Percentiles rank a stretch among this genome's conserved stretches.
phyloP scores from a whole-genome alignment of 2,113 vertebrate genomes.

The Melanerpes aurifrons region DNA sequence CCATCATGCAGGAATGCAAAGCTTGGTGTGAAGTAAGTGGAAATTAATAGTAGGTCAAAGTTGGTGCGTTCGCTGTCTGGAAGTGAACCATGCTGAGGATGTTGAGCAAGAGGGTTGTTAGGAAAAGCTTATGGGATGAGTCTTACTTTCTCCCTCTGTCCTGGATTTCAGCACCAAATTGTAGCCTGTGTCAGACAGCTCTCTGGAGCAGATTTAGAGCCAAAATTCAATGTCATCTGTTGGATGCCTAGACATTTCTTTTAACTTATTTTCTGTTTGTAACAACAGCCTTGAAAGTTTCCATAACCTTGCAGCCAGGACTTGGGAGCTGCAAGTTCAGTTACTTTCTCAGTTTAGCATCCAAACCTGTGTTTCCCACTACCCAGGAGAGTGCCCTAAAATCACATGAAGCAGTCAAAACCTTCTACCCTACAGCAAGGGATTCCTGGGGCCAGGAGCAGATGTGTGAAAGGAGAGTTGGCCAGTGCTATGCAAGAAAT shows the following conservation, averaged over 20 bases:
- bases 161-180: not conserved
- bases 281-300: not conserved
- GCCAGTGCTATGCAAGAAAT: not conserved
- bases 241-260: not conserved
- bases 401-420: not conserved
- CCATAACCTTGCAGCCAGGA: not conserved
- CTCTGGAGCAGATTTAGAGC: not conserved
- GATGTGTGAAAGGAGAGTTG: accelerated
- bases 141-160: not conserved
- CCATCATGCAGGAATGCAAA: not conserved
- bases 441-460: not conserved
- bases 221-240: not conserved
- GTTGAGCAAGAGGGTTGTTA: not conserved
- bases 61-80: not conserved
- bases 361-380: not conserved
- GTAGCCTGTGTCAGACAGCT: not conserved
- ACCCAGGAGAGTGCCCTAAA: not conserved
- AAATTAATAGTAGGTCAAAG: not conserved
- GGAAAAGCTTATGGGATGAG: not conserved
- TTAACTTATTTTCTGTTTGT: not conserved
- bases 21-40: not conserved
- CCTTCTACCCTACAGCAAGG: not conserved
- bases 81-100: not conserved
- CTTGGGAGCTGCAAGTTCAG: not conserved
- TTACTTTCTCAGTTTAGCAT: not conserved